Base-by-base conservation (phyloP, 2,888 invertebrate species). In the Drosophila eohydei region DNA sequence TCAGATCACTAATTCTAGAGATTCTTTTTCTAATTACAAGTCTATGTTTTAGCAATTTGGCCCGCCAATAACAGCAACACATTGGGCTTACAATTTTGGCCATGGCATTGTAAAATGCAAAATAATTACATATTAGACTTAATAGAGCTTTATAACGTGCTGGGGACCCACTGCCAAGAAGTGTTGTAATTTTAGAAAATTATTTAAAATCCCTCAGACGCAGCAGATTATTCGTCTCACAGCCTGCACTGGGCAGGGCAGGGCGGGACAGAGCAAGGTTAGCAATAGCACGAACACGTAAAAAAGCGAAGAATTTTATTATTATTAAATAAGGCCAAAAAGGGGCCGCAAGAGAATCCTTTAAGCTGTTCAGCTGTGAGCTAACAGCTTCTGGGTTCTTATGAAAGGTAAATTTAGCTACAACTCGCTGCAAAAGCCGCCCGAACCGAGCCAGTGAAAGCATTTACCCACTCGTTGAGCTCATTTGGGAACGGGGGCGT, bases 171-270 rank as follows among this genome's bases (percentile, higher is more conserved):
- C 40, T 9, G 46, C 62, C 54, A 12, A 14, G 44, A 41, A 54
- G 48, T 55, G 60, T 58, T 71, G 70, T 83, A 83, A 80, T 80
- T 80, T 83, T 80, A 76, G 71, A 78, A 78, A 63, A 67, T 67
- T 64, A 58, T 78, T 66, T 66, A 51, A 66, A 73, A 61, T 67
- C 63, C 48, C 57, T 61, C 40, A 44, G 62, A 52, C 73, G 78
- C 61, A 71, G 57, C 59, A 75, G 65, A 71, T 64, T 60, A 70
- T 73, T 54, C 66, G 43, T 38, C 43, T 34, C 32, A n/a, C 7
- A 14, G 28, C n/a, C 34, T 38, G 4, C 14, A 12, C 4, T 21
- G 51, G 51, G 34, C 32, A 12, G 3, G 28, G 26, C 12, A 6
- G 6, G 21, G 11, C 12, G 21, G 14, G 21, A 21, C 21, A 21